Percentiles rank a stretch among this genome's conserved stretches.
These are phyloP conservation scores for Macrobrachium nipponense DNA, from an alignment of 1,140 invertebrate species.

Conservation along the genomic window DNA sequence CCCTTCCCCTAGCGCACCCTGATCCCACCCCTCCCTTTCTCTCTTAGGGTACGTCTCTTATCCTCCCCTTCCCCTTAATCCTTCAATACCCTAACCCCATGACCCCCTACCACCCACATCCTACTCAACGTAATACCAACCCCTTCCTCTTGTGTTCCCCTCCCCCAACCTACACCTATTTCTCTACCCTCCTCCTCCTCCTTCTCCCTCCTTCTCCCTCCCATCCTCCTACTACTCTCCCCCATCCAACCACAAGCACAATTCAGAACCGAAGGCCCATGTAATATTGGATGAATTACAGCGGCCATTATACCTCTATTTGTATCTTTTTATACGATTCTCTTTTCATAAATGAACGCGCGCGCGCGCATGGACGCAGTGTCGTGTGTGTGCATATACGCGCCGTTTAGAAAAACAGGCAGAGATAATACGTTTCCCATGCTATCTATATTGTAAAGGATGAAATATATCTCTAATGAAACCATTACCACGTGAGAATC, in stretches of 20 bases:
- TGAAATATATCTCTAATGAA: no score
- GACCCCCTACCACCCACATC: background rate
- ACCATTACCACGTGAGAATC: no score
- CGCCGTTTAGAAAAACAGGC: no score
- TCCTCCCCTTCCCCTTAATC: background rate
- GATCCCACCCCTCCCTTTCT: background rate
- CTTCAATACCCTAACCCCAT: background rate
- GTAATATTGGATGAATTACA: slow-evolving; percentile 32
- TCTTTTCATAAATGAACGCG: no score
- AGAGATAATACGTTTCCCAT: no score
- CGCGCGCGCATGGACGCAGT: no score
- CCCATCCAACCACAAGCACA: background rate
- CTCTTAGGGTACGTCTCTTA: background rate
- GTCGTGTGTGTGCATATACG: no score
- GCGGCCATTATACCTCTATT: slow-evolving; percentile 29
- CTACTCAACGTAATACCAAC: no score
- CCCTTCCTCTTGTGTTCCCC: background rate
- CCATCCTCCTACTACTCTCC: background rate
- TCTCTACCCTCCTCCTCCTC: background rate
- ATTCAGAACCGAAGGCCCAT: slow-evolving; percentile 13
- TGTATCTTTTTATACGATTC: no score
- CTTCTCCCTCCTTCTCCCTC: background rate
- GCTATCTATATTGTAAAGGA: no score
- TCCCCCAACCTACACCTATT: background rate
- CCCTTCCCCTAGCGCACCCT: background rate